A percentile compares a stretch with the other conserved stretches of the same genome.
These are phyloP conservation scores for Oncorhynchus clarkii DNA, from an alignment of 2,113 vertebrate genomes.

Conservation along the genomic window DNA sequence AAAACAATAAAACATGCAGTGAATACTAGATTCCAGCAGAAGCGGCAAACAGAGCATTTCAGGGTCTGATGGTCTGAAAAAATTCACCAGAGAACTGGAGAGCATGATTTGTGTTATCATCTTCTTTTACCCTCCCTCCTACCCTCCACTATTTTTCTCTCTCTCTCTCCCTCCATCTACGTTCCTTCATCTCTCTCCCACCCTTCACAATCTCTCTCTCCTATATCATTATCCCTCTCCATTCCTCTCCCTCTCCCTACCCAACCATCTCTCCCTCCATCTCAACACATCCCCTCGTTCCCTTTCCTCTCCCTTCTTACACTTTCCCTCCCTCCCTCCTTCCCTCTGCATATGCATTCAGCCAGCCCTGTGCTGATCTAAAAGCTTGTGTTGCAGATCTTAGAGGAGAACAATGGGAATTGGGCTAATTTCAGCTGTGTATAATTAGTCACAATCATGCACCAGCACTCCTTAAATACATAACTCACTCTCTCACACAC, in stretches of 20 bases:
- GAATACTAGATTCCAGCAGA: not conserved
- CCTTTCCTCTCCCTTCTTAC: not conserved
- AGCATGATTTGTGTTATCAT: constrained; percentile 17
- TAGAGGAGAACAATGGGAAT: constrained; percentile 50
- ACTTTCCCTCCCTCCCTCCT: not conserved
- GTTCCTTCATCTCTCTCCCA: not conserved
- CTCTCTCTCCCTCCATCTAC: no score
- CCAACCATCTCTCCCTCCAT: no score
- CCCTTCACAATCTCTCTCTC: not conserved
- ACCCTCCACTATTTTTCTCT: not conserved
- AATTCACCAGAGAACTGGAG: constrained; percentile 30
- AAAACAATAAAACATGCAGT: not conserved
- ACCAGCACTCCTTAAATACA: constrained; percentile 30
- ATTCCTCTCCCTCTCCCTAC: no score
- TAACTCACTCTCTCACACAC: not conserved
- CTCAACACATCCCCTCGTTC: not conserved
- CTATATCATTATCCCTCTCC: no score
- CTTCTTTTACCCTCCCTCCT: not conserved
- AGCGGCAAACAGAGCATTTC: constrained; percentile 6
- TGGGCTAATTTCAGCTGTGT: constrained; percentile 45
- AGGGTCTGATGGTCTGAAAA: constrained; percentile 23
- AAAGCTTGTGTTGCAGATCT: constrained; percentile 25
- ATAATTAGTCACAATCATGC: constrained; percentile 48
- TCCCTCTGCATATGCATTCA: constrained; percentile 2
- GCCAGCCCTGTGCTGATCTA: not conserved